These are phyloP conservation scores for Aphodius sticticus DNA, from an alignment of 2,888 invertebrate genomes.

Conservation along the genomic window DNA sequence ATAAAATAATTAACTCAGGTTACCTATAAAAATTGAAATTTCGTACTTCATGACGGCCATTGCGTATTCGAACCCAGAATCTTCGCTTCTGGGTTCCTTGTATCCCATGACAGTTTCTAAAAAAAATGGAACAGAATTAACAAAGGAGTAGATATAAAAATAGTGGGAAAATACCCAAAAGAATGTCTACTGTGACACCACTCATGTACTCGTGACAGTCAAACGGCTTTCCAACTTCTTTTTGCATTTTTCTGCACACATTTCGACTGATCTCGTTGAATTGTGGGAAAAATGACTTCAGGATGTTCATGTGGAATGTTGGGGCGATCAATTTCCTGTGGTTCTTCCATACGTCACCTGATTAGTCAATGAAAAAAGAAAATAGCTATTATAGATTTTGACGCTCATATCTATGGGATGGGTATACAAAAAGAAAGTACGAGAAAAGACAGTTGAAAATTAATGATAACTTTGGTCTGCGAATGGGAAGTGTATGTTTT, in stretches of 20 bases:
- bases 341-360: conserved; percentile 62
- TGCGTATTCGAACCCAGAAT: conserved; percentile 64
- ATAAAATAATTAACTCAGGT: conserved; percentile 7
- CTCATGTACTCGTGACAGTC: conserved; percentile 64
- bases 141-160: too few species aligned
- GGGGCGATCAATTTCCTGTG: conserved; percentile 65
- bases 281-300: conserved; percentile 64
- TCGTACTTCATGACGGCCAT: conserved; percentile 65
- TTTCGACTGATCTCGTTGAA: conserved; percentile 62
- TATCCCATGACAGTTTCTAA: conserved; percentile 67
- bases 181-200: conserved; percentile 62
- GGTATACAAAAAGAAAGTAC: too few species aligned
- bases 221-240: conserved; percentile 59
- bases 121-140: conserved; percentile 20
- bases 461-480: too few species aligned
- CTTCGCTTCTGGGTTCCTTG: conserved; percentile 59
- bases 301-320: conserved; percentile 62
- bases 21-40: neutral
- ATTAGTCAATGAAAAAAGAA: conserved; percentile 23
- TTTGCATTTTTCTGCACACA: conserved; percentile 56
- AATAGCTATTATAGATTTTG: too few species aligned
- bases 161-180: conserved; percentile 53
- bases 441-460: too few species aligned
- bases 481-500: too few species aligned
- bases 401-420: too few species aligned